Base-by-base conservation (phyloP, 53 echinoderm and acorn worm species). In the Antedon mediterranea region DNA sequence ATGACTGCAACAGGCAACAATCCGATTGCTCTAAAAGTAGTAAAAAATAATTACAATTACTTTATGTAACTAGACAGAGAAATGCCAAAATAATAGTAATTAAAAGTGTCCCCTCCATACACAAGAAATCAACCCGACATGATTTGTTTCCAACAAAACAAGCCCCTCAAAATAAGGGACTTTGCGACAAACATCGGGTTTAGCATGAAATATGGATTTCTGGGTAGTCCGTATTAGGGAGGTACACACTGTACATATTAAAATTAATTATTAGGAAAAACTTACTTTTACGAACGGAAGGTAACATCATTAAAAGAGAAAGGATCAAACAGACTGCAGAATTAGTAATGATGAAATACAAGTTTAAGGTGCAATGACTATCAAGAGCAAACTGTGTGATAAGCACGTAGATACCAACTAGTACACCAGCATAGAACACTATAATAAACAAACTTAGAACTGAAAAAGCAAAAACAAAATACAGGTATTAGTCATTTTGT, bases 1-100 rank as follows among this genome's bases (percentile, higher is more conserved):
- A 85, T 4, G 91, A 83, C 34, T 95, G 95, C 26, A 95, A 79
- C 31, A 95, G 31, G 76, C 88, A 87, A 77, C 81, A 87, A 28
- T 76, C 76, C 0, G 89, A 81, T 28, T 87, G 80, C 27, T 81
- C 93, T 93, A 75, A 30, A 43, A 72, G 37, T 33, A n/a, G 23
- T 23, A 76, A 57, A 15, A 0, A 73, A 80, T 72, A 30, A n/a
- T 32, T 30, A 74, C 28, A 8, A 28, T 73, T n/a, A 73, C 73
- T n/a, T n/a, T n/a, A n/a, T n/a, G n/a, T n/a, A n/a, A n/a, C n/a
- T n/a, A n/a, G n/a, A n/a, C n/a, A n/a, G n/a, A n/a, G n/a, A n/a
- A n/a, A n/a, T n/a, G n/a, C n/a, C n/a, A n/a, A n/a, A n/a, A n/a
- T n/a, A n/a, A n/a, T n/a, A n/a, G n/a, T n/a, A 37, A 37, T 37